A percentile compares a stretch with the other conserved stretches of the same genome.
phyloP scores from a whole-genome alignment of 2,113 vertebrate species.

The Proterorhinus semilunaris region DNA sequence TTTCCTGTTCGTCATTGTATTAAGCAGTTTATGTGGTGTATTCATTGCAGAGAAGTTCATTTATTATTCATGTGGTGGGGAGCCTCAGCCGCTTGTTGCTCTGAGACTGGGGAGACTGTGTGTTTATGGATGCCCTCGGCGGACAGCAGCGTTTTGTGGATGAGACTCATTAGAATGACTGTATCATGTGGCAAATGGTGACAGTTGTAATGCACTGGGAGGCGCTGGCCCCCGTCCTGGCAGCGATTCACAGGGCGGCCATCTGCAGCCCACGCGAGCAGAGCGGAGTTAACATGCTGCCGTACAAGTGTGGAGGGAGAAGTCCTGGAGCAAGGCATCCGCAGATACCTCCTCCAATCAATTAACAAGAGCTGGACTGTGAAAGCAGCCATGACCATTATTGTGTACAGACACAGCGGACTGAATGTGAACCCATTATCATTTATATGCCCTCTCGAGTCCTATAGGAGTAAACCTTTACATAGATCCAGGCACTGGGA shows the following conservation, averaged over 20 bases:
- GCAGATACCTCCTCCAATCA: conserved; percentile 47
- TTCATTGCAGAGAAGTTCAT: background rate
- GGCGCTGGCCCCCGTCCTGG: conserved; percentile 50
- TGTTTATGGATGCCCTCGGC: conserved; percentile 9
- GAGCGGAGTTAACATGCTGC: conserved; percentile 54
- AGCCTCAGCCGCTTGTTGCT: conserved; percentile 1
- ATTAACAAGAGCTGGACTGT: conserved; percentile 43
- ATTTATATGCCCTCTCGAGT: conserved; percentile 25
- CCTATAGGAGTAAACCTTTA: conserved; percentile 15
- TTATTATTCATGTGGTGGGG: background rate
- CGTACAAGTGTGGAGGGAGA: conserved; percentile 50
- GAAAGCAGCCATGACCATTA: conserved; percentile 25
- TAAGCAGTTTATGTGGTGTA: background rate
- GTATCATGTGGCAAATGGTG: conserved; percentile 48
- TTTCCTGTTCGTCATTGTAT: background rate
- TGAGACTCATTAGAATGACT: conserved; percentile 36
- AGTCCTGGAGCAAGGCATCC: conserved; percentile 17
- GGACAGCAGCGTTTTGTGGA: conserved; percentile 21
- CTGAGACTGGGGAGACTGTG: conserved; percentile 5
- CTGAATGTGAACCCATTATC: conserved; percentile 15
- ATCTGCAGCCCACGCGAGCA: conserved; percentile 61
- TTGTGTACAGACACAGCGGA: conserved; percentile 14
- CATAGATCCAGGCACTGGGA: conserved; percentile 42
- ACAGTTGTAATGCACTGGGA: conserved; percentile 47
- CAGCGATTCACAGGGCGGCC: conserved; percentile 37